A percentile compares a stretch with the other conserved stretches of the same genome.
These are phyloP conservation scores for Tachycineta bicolor DNA, from an alignment of 2,113 vertebrate species.

Conservation along the genomic window DNA sequence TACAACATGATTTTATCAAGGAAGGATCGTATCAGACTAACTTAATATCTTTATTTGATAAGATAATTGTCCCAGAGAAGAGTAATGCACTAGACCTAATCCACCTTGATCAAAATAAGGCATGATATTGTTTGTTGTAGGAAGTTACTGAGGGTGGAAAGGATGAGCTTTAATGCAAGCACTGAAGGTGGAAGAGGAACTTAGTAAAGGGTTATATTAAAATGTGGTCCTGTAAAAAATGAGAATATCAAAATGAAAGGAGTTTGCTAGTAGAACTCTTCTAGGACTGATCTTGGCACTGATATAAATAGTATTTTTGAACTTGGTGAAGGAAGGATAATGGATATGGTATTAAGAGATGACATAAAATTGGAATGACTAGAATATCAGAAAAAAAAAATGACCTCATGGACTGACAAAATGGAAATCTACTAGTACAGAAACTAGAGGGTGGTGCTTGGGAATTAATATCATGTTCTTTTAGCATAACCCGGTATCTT, in stretches of 20 bases:
- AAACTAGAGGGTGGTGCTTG: not conserved
- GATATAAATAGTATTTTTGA: not conserved
- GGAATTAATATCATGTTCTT: not conserved
- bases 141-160: not conserved
- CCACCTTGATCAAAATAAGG: not conserved
- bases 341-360: not conserved
- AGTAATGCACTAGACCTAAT: constrained; percentile 37
- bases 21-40: constrained; percentile 45
- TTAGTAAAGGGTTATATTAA: not conserved
- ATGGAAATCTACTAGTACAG: not conserved
- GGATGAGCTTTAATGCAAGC: not conserved
- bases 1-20: constrained; percentile 27
- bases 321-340: not conserved
- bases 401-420: not conserved
- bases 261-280: not conserved
- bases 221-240: not conserved
- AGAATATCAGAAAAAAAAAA: not conserved
- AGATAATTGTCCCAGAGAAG: constrained; percentile 44
- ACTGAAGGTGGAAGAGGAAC: not conserved
- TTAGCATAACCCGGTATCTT: not conserved
- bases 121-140: not conserved
- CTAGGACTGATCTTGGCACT: not conserved
- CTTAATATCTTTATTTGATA: constrained; percentile 51
- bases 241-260: not conserved
- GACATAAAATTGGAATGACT: not conserved